Conservation (phyloP, 2,888 invertebrate species). For the Gymnocheta viridis region DNA sequence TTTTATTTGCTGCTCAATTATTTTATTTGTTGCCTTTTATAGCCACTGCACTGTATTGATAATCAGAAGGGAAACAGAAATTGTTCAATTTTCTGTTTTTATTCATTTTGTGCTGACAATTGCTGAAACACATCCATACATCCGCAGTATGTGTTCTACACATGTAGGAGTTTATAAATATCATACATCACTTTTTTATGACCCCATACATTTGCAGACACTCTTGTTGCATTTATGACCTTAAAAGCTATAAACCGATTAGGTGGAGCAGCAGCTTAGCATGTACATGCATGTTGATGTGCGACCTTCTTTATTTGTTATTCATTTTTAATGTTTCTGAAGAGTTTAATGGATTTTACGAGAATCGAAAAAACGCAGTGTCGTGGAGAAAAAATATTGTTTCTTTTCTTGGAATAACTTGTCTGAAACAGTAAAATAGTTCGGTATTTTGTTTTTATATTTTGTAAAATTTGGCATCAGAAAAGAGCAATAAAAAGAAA, state of each 20-base stretch:
- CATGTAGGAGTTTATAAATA: neutral
- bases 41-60: conserved; percentile 4
- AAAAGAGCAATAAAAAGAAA: too few relatives aligned
- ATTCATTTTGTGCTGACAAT: neutral
- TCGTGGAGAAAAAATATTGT: neutral
- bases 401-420: too few relatives aligned
- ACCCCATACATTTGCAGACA: conserved; percentile 3
- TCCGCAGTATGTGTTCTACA: neutral
- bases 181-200: conserved; percentile 38
- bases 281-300: neutral
- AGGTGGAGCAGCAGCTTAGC: conserved; percentile 10
- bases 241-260: conserved; percentile 55
- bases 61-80: neutral
- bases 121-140: neutral
- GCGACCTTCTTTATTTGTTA: neutral
- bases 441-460: too few relatives aligned
- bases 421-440: too few relatives aligned
- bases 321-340: neutral
- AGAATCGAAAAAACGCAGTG: neutral
- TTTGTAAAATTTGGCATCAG: too few relatives aligned
- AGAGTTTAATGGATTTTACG: neutral
- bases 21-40: conserved; percentile 9
- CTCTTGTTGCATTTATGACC: conserved; percentile 56
- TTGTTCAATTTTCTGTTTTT: neutral
- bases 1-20: too few relatives aligned